These are phyloP conservation scores for Belonocnema kinseyi DNA, from an alignment of 1,140 invertebrate genomes.

Conservation along the genomic window DNA sequence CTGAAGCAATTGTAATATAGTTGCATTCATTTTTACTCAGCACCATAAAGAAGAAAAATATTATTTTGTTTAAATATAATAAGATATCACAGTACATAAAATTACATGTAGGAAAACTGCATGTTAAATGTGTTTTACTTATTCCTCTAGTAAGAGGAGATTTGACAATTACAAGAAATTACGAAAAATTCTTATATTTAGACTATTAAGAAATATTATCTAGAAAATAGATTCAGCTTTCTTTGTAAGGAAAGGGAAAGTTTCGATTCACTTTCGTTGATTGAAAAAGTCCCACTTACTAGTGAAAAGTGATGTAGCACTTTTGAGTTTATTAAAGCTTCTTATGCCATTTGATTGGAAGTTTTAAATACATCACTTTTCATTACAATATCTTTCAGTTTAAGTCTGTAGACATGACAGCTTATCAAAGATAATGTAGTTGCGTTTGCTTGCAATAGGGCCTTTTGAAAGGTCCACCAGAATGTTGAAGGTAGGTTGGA, in stretches of 20 bases:
- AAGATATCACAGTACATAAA: no score
- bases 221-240: background rate
- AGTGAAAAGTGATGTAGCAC: background rate
- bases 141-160: no score
- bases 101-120: no score
- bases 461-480: conserved; percentile 24
- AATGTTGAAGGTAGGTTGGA: background rate
- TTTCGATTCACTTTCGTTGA: background rate
- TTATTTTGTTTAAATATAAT: no score
- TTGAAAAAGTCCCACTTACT: background rate
- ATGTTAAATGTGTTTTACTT: no score
- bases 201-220: background rate
- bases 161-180: no score
- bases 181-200: no score
- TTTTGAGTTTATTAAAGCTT: background rate
- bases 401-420: background rate
- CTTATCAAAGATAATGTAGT: background rate
- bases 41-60: no score
- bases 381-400: background rate
- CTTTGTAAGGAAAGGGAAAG: background rate
- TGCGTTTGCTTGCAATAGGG: background rate
- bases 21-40: no score
- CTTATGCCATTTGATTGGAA: background rate
- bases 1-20: no score
- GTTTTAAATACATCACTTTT: conserved; percentile 10